Conservation (phyloP, 64 coral and sea anemone species). For the Montipora efflorescens region DNA sequence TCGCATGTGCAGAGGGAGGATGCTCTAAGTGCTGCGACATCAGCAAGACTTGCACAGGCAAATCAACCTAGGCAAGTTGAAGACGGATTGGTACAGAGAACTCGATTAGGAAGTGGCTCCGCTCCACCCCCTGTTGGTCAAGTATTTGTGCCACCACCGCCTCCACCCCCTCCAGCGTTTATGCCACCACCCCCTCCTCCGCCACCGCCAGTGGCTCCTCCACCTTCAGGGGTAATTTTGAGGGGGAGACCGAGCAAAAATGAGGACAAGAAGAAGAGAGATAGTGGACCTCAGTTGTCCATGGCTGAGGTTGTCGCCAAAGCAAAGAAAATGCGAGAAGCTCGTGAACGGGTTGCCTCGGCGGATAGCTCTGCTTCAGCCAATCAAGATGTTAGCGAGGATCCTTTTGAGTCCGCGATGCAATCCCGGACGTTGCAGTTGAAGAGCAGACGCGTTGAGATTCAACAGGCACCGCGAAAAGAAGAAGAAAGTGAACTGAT, state of each 20-base stretch:
- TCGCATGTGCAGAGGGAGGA: slow-evolving; percentile 40
- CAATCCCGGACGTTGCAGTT: slow-evolving; percentile 58
- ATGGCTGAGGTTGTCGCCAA: slow-evolving; percentile 93
- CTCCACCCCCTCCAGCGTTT: slow-evolving; percentile 75
- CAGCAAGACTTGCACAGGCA: slow-evolving; percentile 25
- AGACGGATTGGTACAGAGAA: slow-evolving; percentile 59
- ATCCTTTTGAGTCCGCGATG: slow-evolving; percentile 79
- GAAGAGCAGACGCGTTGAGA: slow-evolving; percentile 42
- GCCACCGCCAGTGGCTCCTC: slow-evolving; percentile 71
- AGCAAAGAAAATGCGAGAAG: slow-evolving; percentile 89
- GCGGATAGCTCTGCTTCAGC: neutral
- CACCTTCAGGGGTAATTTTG: slow-evolving; percentile 24
- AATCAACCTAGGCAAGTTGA: neutral
- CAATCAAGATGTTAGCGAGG: slow-evolving; percentile 14
- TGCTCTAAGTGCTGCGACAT: slow-evolving; percentile 65
- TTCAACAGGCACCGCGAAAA: neutral
- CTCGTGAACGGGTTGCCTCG: slow-evolving; percentile 53
- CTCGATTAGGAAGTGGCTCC: slow-evolving; percentile 19
- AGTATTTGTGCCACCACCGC: slow-evolving; percentile 36
- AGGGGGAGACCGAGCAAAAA: slow-evolving; percentile 29
- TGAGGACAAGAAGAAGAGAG: slow-evolving; percentile 68
- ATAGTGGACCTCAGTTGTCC: slow-evolving; percentile 60
- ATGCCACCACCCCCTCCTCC: slow-evolving; percentile 79
- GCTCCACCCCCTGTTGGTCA: slow-evolving; percentile 8
- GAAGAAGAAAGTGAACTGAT: slow-evolving; percentile 77